Conservation (phyloP, 2,113 vertebrate species). For the Dermatemys mawii region DNA sequence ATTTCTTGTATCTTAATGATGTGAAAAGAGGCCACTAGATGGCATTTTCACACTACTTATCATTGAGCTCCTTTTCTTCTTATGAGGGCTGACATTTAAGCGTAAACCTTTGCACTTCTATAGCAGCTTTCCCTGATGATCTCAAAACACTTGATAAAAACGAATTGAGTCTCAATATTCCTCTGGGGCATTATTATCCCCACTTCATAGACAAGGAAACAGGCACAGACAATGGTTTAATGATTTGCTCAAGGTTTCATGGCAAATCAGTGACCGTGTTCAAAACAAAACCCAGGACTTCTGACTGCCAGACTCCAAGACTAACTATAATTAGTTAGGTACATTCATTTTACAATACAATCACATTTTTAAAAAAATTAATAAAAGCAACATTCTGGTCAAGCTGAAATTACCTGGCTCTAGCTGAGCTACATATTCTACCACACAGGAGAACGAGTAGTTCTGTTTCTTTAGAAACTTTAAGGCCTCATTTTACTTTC, state of each 20-base stretch:
- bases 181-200: background rate
- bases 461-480: background rate
- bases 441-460: background rate
- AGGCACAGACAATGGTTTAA: background rate
- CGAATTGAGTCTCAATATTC: background rate
- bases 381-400: background rate
- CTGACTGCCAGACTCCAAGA: background rate
- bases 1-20: background rate
- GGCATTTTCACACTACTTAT: conserved; percentile 11
- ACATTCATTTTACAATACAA: background rate
- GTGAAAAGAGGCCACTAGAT: conserved; percentile 1
- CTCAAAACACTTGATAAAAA: background rate
- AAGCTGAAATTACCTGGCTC: background rate
- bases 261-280: background rate
- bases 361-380: background rate
- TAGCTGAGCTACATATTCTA: background rate
- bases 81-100: background rate
- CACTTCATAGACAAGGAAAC: background rate
- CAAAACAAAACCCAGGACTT: background rate
- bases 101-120: background rate
- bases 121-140: background rate
- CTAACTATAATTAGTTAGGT: background rate
- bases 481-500: background rate
- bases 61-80: background rate
- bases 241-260: background rate